Evolutionary conservation across 2,797 vertebrate species (phyloP), one percentile per base, ranked within the genome.

Genomic region (Argentina silus): DNA sequence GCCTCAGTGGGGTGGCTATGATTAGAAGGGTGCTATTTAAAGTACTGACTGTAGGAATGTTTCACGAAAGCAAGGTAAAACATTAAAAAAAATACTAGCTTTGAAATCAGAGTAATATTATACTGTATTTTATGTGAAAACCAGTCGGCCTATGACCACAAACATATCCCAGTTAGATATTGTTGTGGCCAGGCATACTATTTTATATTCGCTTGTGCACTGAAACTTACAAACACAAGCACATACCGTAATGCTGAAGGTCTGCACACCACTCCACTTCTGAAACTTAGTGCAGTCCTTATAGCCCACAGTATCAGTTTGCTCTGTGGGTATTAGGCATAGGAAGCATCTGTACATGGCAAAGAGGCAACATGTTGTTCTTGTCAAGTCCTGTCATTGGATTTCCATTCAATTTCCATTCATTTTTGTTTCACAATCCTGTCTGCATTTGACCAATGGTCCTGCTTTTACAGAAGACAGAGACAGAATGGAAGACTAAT

Each of bases 1-100:
- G 45, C 62, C 65, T 51, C 44, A 27, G n/a, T 60, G 61, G 21
- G 72, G 75, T 27, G 63, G 47, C 59, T 47, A 48, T 82, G 78
- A 86, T 86, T 69, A 82, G 64, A 81, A 53, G 12, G 43, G 42
- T 42, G 67, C 75, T 85, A 80, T 87, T 86, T 68, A 78, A 83
- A 85, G 62, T 42, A 53, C 48, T 8, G 11, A 44, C 67, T 70
- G 56, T 72, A n/a, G 44, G 42, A 14, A 2, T 50, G 64, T 62
- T 45, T 68, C 63, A 67, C 62, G 82, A 42, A 65, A 15, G 43
- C 27, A 72, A 88, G 78, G 84, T 85, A 70, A 61, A 27, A 55
- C 65, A 70, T 76, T 36, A 36, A 36, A 36, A 1, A 2, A 36
- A 36, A 36, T 36, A 36, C 59, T 53, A 3, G 14, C 15, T 70